Conservation (phyloP, 2,797 vertebrate genomes). For the Agapornis canus region DNA sequence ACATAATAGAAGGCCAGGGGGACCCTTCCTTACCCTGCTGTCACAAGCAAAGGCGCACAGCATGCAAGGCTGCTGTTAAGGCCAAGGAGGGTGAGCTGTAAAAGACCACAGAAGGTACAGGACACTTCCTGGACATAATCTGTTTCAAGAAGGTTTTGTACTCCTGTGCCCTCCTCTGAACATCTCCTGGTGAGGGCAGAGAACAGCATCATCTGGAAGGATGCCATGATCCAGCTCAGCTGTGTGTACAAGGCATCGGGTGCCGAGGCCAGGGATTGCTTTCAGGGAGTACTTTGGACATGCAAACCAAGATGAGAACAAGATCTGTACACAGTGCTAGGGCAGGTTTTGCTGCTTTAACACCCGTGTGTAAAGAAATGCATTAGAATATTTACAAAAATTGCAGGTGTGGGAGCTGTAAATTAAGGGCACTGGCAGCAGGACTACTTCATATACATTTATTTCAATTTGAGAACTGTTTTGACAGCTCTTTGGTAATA, state of each 20-base stretch:
- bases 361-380: background rate
- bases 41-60: background rate
- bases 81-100: background rate
- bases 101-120: background rate
- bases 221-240: background rate
- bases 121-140: background rate
- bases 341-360: background rate
- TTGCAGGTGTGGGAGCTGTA: slow-evolving; percentile 58
- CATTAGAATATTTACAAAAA: background rate
- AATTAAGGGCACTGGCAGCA: slow-evolving; percentile 53
- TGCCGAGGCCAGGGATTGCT: background rate
- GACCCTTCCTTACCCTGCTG: background rate
- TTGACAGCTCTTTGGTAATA: slow-evolving; percentile 5
- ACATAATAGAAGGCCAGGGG: background rate
- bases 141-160: background rate
- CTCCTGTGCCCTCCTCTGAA: background rate
- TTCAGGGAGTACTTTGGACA: accelerated
- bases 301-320: background rate
- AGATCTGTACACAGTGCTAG: background rate
- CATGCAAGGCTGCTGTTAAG: accelerated
- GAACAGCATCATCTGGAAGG: background rate
- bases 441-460: background rate
- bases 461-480: background rate
- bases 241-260: accelerated
- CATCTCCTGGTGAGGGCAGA: background rate